phyloP scores from a whole-genome alignment of 2,888 invertebrate genomes.

The Apantesis nais region DNA sequence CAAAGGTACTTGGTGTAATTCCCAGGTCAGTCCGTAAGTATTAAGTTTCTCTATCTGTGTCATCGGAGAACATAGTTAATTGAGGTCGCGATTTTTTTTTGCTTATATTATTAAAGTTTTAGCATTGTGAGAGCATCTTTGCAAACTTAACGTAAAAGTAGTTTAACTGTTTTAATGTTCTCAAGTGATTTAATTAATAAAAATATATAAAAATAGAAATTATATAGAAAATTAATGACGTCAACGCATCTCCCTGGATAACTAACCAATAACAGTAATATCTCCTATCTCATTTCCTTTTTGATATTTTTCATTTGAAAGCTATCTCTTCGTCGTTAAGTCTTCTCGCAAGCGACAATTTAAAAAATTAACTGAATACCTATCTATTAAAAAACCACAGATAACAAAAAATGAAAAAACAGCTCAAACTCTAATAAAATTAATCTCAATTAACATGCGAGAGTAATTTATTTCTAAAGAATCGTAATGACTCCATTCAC shows the following conservation, averaged over 20 bases:
- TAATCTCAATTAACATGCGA: not conserved
- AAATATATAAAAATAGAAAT: too few relatives aligned
- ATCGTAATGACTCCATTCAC: constrained; percentile 22
- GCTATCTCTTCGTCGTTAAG: too few relatives aligned
- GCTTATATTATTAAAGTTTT: not conserved
- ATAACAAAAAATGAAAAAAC: not conserved
- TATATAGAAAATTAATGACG: not conserved
- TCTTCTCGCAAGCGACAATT: too few relatives aligned
- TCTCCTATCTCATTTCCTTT: too few relatives aligned
- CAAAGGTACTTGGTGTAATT: not conserved
- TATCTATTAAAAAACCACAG: not conserved
- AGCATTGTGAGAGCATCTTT: not conserved
- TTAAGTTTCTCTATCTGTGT: not conserved
- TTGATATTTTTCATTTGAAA: too few relatives aligned
- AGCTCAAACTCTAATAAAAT: not conserved
- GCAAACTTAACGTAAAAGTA: not conserved
- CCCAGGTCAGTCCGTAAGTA: not conserved
- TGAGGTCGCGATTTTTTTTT: not conserved
- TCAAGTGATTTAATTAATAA: too few relatives aligned
- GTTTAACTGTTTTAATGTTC: not conserved
- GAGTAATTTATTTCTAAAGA: constrained; percentile 17
- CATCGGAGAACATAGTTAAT: not conserved
- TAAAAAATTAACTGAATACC: too few relatives aligned
- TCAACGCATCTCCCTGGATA: not conserved
- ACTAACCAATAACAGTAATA: not conserved